Base-by-base conservation (phyloP, 2,113 vertebrate genomes). In the Xenopus borealis region DNA sequence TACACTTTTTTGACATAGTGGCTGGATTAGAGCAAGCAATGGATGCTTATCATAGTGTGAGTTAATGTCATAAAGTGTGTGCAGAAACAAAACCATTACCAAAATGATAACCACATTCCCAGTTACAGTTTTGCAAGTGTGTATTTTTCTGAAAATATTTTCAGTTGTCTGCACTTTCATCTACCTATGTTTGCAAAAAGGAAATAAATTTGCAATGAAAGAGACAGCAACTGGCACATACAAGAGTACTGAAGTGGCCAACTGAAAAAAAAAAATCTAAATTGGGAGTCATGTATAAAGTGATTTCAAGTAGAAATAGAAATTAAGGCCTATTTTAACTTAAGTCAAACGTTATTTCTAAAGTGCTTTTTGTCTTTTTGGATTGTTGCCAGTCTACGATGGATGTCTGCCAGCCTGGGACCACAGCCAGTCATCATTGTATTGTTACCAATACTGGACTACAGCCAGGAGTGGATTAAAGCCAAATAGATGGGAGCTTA, bases 321-420 rank as follows among this genome's bases (percentile, higher is more conserved):
- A 55, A 55, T 12, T 3, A 55, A 16, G 16, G 53, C 16, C 53
- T n/a, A 55, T 55, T 55, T 55, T 16, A 55, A 55, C 53, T 55
- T n/a, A 6, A 50, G 17, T 55, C 53, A 16, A 1, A 55, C 18
- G 53, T n/a, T 55, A 2, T 55, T 55, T 55, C 17, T 55, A 3
- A 8, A 55, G 12, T 55, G 17, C 17, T n/a, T 8, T 55, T 55
- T 55, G 14, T n/a, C 7, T n/a, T 55, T n/a, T n/a, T 55, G 53
- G 53, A 55, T 55, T 55, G 7, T n/a, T 55, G 53, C 53, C 53
- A 55, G 14, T 16, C 53, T 55, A 12, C 13, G 53, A n/a, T 55
- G 53, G 53, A n/a, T 55, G 12, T 55, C 53, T 55, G 53, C 53
- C 53, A 55, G 16, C 53, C 53, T 55, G 53, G 53, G 53, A 55